Percentiles rank a stretch among this genome's conserved stretches.
phyloP scores from a whole-genome alignment of 2,113 vertebrate genomes.

The Megaceryle torquata region DNA sequence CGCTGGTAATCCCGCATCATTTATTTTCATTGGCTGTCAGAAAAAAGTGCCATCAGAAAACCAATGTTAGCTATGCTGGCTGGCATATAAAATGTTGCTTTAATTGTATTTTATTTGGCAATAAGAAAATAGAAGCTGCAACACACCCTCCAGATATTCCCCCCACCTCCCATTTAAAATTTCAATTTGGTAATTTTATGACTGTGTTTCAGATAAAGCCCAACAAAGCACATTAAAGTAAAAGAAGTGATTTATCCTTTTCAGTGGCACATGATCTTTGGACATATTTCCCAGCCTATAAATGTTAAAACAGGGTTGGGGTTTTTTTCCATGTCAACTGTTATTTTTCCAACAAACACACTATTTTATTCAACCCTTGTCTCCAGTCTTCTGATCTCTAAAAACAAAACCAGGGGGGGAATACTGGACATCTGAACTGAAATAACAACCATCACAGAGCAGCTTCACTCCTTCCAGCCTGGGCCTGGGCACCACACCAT shows the following conservation, averaged over 20 bases:
- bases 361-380: neutral
- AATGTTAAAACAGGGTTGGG: neutral
- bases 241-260: slow-evolving; percentile 10
- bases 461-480: neutral
- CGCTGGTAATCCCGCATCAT: slow-evolving; percentile 7
- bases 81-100: slow-evolving; percentile 38
- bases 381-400: neutral
- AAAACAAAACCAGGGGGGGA: neutral
- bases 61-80: neutral
- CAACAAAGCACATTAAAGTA: neutral
- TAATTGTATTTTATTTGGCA: slow-evolving; percentile 58
- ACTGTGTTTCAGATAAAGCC: neutral
- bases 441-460: neutral
- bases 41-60: slow-evolving; percentile 30
- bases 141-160: slow-evolving; percentile 26
- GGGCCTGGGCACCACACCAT: neutral
- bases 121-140: slow-evolving; percentile 30
- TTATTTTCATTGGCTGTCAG: slow-evolving; percentile 48
- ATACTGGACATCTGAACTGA: neutral
- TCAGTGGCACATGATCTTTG: neutral
- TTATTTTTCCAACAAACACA: neutral
- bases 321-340: neutral
- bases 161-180: neutral
- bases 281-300: neutral
- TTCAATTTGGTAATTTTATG: slow-evolving; percentile 54